A percentile compares a stretch with the other conserved stretches of the same genome.
Evolutionary conservation across 2,888 invertebrate species (phyloP).

Genomic region (Harpalus rubripes): DNA sequence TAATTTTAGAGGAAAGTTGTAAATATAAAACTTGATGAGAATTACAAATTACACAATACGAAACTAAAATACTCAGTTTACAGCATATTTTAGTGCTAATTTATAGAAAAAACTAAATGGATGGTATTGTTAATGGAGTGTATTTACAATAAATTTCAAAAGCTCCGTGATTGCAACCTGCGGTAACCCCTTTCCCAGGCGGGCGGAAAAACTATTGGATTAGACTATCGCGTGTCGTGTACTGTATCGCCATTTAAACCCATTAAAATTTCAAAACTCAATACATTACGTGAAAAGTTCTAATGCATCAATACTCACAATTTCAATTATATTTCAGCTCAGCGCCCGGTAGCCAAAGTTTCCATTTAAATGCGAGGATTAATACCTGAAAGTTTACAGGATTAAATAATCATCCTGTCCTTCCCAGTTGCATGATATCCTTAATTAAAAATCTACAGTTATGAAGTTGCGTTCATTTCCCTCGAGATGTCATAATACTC

Average conservation of each 20-base stretch:
- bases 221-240: constrained; percentile 8
- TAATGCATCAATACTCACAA: constrained; percentile 12
- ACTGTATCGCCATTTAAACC: constrained; percentile 11
- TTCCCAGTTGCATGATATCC: constrained; percentile 60
- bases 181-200: no score
- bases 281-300: constrained; percentile 30
- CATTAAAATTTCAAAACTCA: constrained; percentile 29
- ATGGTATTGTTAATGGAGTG: no score
- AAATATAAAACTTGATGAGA: no score
- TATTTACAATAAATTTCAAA: no score
- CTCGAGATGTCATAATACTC: constrained; percentile 49
- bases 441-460: constrained; percentile 62
- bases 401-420: constrained; percentile 55
- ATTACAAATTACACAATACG: no score
- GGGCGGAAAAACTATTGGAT: background rate
- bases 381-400: constrained; percentile 51
- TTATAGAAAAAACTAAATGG: no score
- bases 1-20: no score
- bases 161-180: no score
- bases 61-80: no score
- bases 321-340: constrained; percentile 14
- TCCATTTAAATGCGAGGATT: constrained; percentile 14
- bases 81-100: no score
- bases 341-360: background rate
- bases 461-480: constrained; percentile 49